Conservation (phyloP, 2,113 vertebrate genomes). For the Rhynchopsitta pachyrhyncha region DNA sequence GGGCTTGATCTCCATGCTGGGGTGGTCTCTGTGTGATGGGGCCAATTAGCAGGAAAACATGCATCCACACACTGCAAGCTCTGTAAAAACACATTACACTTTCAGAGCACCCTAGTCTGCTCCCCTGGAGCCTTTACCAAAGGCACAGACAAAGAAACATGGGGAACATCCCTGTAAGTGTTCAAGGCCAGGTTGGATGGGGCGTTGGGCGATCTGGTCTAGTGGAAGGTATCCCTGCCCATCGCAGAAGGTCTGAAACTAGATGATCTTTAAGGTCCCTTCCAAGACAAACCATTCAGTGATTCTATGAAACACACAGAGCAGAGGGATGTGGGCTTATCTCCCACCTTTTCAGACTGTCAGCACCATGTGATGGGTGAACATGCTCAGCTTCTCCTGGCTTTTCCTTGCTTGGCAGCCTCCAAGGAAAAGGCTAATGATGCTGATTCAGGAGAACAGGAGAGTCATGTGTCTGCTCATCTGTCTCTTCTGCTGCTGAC, state of each 20-base stretch:
- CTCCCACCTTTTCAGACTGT: not conserved
- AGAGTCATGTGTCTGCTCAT: not conserved
- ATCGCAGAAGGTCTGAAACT: not conserved
- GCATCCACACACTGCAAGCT: accelerated
- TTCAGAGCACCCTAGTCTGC: not conserved
- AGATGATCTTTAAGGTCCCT: not conserved
- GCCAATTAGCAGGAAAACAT: accelerated
- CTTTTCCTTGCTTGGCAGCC: not conserved
- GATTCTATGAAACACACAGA: not conserved
- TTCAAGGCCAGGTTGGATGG: not conserved
- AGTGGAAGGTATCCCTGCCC: not conserved
- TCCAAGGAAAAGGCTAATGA: not conserved
- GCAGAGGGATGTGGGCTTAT: not conserved
- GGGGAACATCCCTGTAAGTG: not conserved
- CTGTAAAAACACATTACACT: not conserved
- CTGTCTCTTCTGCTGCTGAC: not conserved
- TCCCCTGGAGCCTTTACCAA: not conserved
- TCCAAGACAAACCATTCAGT: not conserved
- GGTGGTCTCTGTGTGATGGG: not conserved
- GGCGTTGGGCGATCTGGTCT: not conserved
- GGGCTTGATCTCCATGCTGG: not conserved
- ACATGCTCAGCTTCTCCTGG: not conserved
- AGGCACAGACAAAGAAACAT: accelerated
- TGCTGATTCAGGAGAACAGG: not conserved
- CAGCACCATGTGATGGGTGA: not conserved